Evolutionary conservation across 2,797 vertebrate genomes (phyloP).

Genomic region (Semotilus atromaculatus): DNA sequence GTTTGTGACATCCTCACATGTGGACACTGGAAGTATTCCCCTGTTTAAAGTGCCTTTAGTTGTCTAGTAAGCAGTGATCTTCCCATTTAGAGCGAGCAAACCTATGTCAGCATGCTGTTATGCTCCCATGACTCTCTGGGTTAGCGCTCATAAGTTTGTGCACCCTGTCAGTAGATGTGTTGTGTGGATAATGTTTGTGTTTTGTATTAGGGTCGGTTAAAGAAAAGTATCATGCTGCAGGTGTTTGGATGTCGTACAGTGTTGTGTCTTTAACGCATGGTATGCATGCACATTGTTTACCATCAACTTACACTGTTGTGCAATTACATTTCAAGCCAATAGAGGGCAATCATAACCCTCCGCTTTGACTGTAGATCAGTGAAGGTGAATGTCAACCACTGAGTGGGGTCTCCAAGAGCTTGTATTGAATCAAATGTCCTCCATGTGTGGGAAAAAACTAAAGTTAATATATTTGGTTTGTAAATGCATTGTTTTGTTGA

Average conservation of each 20-base stretch:
- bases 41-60: constrained; percentile 65
- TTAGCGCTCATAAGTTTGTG: constrained; percentile 10
- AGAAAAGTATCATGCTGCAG: constrained; percentile 15
- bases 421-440: constrained; percentile 26
- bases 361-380: constrained; percentile 20
- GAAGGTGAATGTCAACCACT: constrained; percentile 41
- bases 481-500: constrained; percentile 47
- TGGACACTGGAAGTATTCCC: constrained; percentile 1
- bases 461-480: constrained; percentile 44
- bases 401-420: constrained; percentile 22
- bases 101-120: constrained; percentile 36
- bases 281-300: constrained; percentile 17
- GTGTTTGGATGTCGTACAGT: constrained; percentile 11
- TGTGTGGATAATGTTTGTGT: constrained; percentile 22
- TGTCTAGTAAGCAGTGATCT: constrained; percentile 9
- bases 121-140: constrained; percentile 7
- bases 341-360: constrained; percentile 48
- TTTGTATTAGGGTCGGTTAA: constrained; percentile 19
- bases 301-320: constrained; percentile 40
- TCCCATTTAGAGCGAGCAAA: constrained; percentile 34
- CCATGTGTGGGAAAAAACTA: not conserved
- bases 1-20: constrained; percentile 4
- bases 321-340: constrained; percentile 44
- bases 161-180: not conserved
- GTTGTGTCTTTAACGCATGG: constrained; percentile 44